Conservation (phyloP, 2,113 vertebrate genomes). For the Pica pica region DNA sequence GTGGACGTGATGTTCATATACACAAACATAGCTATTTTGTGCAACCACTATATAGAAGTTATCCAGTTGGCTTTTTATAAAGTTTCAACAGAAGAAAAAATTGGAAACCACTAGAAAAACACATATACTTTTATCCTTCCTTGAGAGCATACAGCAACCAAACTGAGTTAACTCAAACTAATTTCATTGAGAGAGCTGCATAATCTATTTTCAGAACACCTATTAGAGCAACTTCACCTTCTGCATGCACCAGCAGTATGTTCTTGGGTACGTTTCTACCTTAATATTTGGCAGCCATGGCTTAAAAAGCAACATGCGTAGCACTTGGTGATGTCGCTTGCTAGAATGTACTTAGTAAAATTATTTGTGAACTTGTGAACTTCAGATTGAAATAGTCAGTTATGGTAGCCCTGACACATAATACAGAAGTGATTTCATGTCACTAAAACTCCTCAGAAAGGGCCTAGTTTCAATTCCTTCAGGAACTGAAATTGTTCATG, state of each 20-base stretch:
- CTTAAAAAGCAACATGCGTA: neutral
- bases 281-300: neutral
- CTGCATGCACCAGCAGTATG: no score
- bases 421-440: neutral
- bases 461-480: neutral
- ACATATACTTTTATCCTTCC: neutral
- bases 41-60: neutral
- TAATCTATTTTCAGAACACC: neutral
- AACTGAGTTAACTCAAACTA: neutral
- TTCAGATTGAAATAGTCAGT: neutral
- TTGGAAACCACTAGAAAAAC: neutral
- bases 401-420: neutral
- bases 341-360: neutral
- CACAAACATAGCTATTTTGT: neutral
- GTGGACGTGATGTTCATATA: fast-evolving
- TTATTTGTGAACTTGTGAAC: neutral
- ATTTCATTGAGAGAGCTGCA: neutral
- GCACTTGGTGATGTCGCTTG: neutral
- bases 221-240: neutral
- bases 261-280: neutral
- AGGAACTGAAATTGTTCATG: neutral
- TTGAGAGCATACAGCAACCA: neutral
- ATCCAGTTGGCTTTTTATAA: fast-evolving
- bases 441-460: neutral
- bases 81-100: neutral